Base-by-base conservation (phyloP, 2,797 vertebrate species). In the Acipenser transmontanus region DNA sequence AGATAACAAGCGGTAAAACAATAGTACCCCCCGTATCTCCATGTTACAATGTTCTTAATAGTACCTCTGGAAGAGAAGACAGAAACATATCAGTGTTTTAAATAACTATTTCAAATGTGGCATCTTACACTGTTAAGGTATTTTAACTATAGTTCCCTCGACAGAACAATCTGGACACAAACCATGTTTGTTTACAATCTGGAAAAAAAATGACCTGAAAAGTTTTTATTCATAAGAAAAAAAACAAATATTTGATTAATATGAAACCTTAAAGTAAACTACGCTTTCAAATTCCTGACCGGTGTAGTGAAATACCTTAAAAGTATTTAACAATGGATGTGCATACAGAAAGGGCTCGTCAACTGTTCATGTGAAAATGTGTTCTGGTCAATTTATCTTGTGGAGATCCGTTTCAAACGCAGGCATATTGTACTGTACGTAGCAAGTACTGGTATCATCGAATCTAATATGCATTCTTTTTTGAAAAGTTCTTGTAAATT, bases 381-480 rank as follows among this genome's bases (percentile, higher is more conserved):
- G 84, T 86, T 84, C 59, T 80, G 67, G 80, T 86, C 84, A 83
- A 77, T 71, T 76, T 68, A 80, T 87, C 82, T 82, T 76, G 77
- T 82, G 72, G 87, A 87, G 86, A 86, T 87, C 85, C 83, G 82
- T 86, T 85, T 84, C 86, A 88, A 84, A 86, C 79, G 82, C 83
- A 82, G 87, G 86, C 87, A 90, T 85, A 89, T 88, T 87, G 87
- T 34, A 34, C 34, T 34, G 34, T 88, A 84, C 78, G 89, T 91
- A 92, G 89, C 90, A 91, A 89, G 81, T 89, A 85, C 82, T 87
- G 82, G 86, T 83, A 34, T 34, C 34, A 34, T 34, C 34, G 82
- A 85, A 85, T 83, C 84, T 85, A 83, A 90, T 91, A 91, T 91
- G 89, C 90, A 92, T 92, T 87, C 82, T 91, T 91, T 91, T 89